Evolutionary conservation across 30 jellyfish, hydroid and myxozoan genomes (phyloP), one percentile per base, ranked within the genome.

Genomic region (Euphysa ruthae): DNA sequence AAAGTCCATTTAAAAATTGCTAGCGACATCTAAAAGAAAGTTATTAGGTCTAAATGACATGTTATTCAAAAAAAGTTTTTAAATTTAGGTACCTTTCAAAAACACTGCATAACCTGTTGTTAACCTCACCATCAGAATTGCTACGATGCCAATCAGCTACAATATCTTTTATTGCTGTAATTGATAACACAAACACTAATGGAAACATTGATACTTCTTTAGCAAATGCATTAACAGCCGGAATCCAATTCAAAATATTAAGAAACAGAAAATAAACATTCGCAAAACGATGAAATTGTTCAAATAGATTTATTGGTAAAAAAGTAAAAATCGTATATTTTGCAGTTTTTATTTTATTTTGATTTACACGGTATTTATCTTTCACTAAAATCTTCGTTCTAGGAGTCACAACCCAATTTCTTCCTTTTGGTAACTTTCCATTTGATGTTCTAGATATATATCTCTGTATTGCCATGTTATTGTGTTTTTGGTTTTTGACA

Each of bases 161-260:
- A 20, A 88, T 56, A 56, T 88, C 97, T 75, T 88, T 88, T 8
- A 88, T 35, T 0, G 97, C 97, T n/a, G 97, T 88, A 15, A 88
- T 93, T 14, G 97, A 73, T 22, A 88, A 55, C 16, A 88, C 94
- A 69, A 88, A 88, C 19, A 88, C 21, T 23, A 88, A 49, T 18
- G 97, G 97, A 32, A 88, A 44, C 97, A 88, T 88, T 49, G 97
- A 94, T 35, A 88, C 78, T 63, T 88, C 97, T 64, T 88, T 88
- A 20, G 94, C 97, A 88, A 88, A 88, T 25, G 97, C 97, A 70
- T 81, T 88, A 1, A 88, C 83, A 31, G 83, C 84, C 1, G 97
- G 97, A 24, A 88, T 78, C 94, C 94, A 88, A 61, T 88, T 88
- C 83, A 91, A 69, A 25, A 91, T 72, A 20, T 77, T 64, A 28